phyloP scores from a whole-genome alignment of 1,140 invertebrate genomes.

The Ptiloglossa arizonensis region DNA sequence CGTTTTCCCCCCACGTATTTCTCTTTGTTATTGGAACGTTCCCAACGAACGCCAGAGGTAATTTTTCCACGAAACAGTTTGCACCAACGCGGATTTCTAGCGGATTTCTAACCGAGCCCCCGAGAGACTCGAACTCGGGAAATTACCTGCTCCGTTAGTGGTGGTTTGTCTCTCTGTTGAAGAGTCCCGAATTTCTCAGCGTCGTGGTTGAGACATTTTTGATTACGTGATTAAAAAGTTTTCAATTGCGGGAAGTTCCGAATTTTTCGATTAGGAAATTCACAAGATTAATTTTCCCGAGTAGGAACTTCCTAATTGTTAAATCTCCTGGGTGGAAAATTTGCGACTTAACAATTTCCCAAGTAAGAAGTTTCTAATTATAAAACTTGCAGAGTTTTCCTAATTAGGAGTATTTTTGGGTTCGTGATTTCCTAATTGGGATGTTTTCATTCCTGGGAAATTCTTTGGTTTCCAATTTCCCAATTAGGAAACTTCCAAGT shows the following conservation, averaged over 20 bases:
- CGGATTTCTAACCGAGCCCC: not conserved
- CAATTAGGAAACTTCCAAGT: not conserved
- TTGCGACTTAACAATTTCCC: not conserved
- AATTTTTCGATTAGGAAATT: not conserved
- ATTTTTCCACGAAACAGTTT: constrained; percentile 18
- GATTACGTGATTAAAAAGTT: no score
- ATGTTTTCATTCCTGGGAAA: not conserved
- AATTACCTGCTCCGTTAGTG: not conserved
- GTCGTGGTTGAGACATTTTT: no score
- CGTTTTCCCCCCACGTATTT: not conserved
- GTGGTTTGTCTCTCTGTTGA: not conserved
- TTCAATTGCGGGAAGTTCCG: not conserved
- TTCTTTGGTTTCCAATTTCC: not conserved
- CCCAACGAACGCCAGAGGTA: constrained; percentile 19
- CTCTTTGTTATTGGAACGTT: not conserved
- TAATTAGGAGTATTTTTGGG: not conserved
- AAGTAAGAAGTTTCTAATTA: no score
- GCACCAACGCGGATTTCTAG: not conserved
- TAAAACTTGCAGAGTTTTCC: not conserved
- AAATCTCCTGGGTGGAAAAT: not conserved
- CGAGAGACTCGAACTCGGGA: not conserved
- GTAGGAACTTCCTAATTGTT: not conserved
- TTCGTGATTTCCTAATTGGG: not conserved
- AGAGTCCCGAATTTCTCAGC: not conserved
- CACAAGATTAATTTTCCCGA: not conserved